phyloP scores from a whole-genome alignment of 2,113 vertebrate species.

The Alexandromys fortis region DNA sequence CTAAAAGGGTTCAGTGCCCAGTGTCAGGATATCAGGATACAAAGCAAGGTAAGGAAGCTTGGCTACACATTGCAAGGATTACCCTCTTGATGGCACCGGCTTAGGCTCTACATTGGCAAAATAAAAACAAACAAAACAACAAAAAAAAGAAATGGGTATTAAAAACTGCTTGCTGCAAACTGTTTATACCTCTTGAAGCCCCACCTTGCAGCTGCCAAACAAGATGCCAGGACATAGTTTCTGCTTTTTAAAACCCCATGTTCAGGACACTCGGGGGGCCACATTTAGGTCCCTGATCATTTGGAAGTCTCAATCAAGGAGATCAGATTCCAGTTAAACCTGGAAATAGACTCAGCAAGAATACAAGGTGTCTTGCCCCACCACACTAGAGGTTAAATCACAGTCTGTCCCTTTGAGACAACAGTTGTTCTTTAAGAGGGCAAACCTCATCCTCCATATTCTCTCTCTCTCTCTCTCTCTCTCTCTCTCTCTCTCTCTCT shows the following conservation, averaged over 20 bases:
- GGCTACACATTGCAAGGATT: rapidly evolving
- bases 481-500: too few relatives aligned
- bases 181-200: background rate
- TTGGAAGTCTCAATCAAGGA: background rate
- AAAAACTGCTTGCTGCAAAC: background rate
- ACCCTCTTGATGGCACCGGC: background rate
- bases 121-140: background rate
- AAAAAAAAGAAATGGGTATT: too few relatives aligned
- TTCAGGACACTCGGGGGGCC: background rate
- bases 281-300: background rate
- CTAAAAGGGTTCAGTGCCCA: background rate
- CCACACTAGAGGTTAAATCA: too few relatives aligned
- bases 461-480: too few relatives aligned
- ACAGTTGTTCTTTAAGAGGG: too few relatives aligned
- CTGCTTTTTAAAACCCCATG: background rate
- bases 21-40: background rate
- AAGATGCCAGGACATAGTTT: background rate
- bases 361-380: too few relatives aligned
- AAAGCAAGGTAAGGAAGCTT: background rate
- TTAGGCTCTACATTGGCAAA: background rate
- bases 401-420: too few relatives aligned
- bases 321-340: too few relatives aligned
- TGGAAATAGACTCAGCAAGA: too few relatives aligned
- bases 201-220: too few relatives aligned
- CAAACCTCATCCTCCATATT: too few relatives aligned